Evolutionary conservation across 2,113 vertebrate genomes (phyloP).

Genomic region (Corvus hawaiiensis): DNA sequence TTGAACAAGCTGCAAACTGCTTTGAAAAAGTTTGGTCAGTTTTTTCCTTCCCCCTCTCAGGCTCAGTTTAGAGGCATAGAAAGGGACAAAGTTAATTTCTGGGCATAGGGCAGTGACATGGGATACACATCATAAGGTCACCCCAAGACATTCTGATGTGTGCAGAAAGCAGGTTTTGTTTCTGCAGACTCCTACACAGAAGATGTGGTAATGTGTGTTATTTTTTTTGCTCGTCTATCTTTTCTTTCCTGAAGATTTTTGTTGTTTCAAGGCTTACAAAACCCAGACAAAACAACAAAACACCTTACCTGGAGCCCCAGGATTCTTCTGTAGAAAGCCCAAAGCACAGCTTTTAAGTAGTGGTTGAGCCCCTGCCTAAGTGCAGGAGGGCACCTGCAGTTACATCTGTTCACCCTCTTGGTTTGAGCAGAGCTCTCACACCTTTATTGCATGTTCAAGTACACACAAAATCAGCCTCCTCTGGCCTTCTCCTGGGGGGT

Average conservation of each 20-base stretch:
- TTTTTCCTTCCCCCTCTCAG: too few relatives aligned
- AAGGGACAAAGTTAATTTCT: too few relatives aligned
- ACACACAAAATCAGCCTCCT: neutral
- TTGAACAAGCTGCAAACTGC: too few relatives aligned
- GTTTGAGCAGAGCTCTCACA: neutral
- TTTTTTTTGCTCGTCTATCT: neutral
- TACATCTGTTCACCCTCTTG: neutral
- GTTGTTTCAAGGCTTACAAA: neutral
- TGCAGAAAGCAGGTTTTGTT: neutral
- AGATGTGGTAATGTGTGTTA: too few relatives aligned
- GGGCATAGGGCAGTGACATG: too few relatives aligned
- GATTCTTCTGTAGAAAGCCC: neutral
- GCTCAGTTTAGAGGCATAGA: too few relatives aligned
- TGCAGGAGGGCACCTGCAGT: neutral
- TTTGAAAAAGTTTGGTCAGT: too few relatives aligned
- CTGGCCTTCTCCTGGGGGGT: fast-evolving
- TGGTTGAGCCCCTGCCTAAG: neutral
- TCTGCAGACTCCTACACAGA: neutral
- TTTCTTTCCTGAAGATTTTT: neutral
- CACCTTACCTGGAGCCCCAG: neutral
- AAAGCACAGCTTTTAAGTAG: neutral
- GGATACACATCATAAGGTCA: too few relatives aligned
- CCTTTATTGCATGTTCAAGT: fast-evolving
- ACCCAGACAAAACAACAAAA: neutral
- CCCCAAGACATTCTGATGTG: neutral